Percentiles rank a stretch among this genome's conserved stretches.
Conservation (phyloP, 2,888 invertebrate species). For the Ophonus ardosiacus region DNA sequence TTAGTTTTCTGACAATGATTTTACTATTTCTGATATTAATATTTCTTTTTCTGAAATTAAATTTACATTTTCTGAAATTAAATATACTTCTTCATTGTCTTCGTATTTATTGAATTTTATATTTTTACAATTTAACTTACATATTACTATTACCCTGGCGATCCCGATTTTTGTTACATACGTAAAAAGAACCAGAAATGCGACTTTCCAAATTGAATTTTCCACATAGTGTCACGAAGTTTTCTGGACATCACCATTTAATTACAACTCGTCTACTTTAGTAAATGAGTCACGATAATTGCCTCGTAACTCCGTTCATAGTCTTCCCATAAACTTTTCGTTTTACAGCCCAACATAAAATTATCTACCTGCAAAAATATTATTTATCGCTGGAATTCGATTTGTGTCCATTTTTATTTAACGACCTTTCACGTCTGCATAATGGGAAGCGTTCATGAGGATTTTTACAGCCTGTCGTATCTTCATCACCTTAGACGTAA, state of each 20-base stretch:
- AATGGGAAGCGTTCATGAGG: neutral
- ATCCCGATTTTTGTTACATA: too few species aligned
- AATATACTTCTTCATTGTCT: too few species aligned
- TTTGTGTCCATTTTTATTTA: slow-evolving; percentile 55
- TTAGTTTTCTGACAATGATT: too few species aligned
- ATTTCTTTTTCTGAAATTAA: too few species aligned
- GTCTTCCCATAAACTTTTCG: slow-evolving; percentile 45
- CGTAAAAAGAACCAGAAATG: too few species aligned
- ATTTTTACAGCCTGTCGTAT: slow-evolving; percentile 54
- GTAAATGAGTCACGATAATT: slow-evolving; percentile 46
- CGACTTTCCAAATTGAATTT: too few species aligned
- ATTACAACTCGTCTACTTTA: slow-evolving; percentile 16
- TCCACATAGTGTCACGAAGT: neutral
- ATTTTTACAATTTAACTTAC: too few species aligned
- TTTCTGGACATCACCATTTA: neutral
- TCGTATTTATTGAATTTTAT: too few species aligned
- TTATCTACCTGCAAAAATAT: slow-evolving; percentile 56
- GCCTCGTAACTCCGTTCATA: slow-evolving; percentile 41
- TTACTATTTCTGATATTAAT: too few species aligned
- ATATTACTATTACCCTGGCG: too few species aligned
- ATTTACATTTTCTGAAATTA: too few species aligned
- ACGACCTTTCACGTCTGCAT: slow-evolving; percentile 26
- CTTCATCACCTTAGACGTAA: slow-evolving; percentile 57
- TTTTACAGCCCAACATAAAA: slow-evolving; percentile 57
- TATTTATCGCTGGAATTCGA: slow-evolving; percentile 54